Evolutionary conservation across 2,888 invertebrate species (phyloP), one percentile per base, ranked within the genome.

Genomic region (Chrysolina haemoptera): DNA sequence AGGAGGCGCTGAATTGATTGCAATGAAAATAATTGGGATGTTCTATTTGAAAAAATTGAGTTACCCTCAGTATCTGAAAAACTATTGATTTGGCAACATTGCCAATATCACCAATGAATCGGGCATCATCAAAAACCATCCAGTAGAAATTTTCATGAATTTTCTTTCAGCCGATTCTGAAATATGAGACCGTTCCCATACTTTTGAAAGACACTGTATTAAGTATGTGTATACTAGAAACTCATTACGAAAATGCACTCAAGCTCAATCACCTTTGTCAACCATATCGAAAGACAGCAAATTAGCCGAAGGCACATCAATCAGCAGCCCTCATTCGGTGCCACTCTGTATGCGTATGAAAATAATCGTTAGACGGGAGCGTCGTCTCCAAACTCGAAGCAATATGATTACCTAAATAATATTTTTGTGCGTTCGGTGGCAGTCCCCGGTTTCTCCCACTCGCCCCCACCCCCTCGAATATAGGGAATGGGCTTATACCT

Each of bases 401-500:
- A 69, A 72, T 72, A 67, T 70, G 74, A 76, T 76, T 76, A 72
- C 62, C 73, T 41, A 76, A 76, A 76, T 76, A 74, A 76, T 76
- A 76, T 76, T 74, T 76, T 74, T 71, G 71, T 76, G 71, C 73
- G 68, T 75, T 71, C 71, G 68, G 72, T 68, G 76, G 68, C 74
- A 70, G 71, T 70, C 72, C 68, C 72, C 59, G 69, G n/a, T 35
- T 27, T 46, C 27, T 27, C 53, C 53, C 22, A 40, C 22, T 18
- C 35, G n/a, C 48, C 64, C 22, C 67, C 70, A 14, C 65, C 71
- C 68, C 62, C 40, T 62, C 68, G 71, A 75, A 71, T 75, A 75
- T 75, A 69, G 75, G 71, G 71, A 75, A 71, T 68, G 80, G 82
- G 83, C 81, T 82, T 82, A 81, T 81, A 84, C 80, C 83, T 83